A percentile compares a stretch with the other conserved stretches of the same genome.
Conservation (phyloP, 2,113 vertebrate species). For the Mobula birostris region DNA sequence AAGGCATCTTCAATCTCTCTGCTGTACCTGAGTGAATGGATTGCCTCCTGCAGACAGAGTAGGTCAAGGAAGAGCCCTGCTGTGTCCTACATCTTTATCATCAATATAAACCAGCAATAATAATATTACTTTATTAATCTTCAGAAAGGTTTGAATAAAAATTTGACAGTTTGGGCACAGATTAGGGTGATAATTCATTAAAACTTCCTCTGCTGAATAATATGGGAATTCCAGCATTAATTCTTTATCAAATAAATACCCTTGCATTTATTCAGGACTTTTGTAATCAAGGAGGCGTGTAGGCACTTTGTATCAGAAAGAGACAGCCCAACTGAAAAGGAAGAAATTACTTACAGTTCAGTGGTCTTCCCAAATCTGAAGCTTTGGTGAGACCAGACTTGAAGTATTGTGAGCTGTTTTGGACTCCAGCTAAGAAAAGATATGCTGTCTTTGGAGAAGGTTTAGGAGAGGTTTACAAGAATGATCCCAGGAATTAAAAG, state of each 20-base stretch:
- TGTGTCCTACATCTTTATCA: not conserved
- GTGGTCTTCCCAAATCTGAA: not conserved
- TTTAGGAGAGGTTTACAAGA: no score
- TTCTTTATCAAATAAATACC: not conserved
- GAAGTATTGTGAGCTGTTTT: no score
- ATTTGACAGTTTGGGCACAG: not conserved
- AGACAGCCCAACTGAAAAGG: not conserved
- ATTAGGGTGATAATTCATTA: not conserved
- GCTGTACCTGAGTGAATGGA: not conserved
- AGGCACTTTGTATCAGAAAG: not conserved
- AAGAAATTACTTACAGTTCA: not conserved
- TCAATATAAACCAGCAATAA: not conserved
- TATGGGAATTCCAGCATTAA: not conserved
- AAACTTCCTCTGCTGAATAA: not conserved
- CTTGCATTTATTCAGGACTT: not conserved
- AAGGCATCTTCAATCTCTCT: not conserved
- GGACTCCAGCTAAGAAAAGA: no score
- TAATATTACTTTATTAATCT: not conserved
- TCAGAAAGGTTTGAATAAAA: not conserved
- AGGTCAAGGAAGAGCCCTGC: not conserved
- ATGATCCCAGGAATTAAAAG: no score
- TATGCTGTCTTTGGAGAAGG: no score
- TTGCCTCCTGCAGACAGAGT: not conserved
- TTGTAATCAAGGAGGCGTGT: not conserved
- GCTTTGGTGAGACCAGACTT: no score